These are phyloP conservation scores for Colletes latitarsis DNA, from an alignment of 1,140 invertebrate genomes.

Conservation along the genomic window DNA sequence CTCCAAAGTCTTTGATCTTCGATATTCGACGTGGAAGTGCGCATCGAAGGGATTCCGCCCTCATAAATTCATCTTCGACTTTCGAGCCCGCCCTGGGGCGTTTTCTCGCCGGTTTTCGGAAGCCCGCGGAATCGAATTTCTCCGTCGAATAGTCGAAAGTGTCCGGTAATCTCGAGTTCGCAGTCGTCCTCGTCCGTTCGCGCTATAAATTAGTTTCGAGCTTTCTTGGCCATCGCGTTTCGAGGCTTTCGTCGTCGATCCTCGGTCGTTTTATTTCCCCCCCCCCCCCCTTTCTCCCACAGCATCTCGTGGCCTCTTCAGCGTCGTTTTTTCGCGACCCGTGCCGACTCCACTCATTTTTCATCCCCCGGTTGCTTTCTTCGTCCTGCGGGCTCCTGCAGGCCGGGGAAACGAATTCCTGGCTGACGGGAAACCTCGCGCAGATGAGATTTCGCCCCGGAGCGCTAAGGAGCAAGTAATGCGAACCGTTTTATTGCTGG, in stretches of 20 bases:
- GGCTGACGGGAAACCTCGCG: background rate
- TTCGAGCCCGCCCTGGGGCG: too few relatives aligned
- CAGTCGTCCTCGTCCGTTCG: background rate
- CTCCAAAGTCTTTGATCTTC: too few relatives aligned
- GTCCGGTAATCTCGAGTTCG: too few relatives aligned
- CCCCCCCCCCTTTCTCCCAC: too few relatives aligned
- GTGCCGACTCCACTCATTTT: constrained; percentile 8
- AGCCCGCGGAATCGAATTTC: too few relatives aligned
- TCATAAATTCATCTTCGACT: too few relatives aligned
- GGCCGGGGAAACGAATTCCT: constrained; percentile 4
- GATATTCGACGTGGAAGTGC: too few relatives aligned
- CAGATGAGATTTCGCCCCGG: constrained; percentile 13
- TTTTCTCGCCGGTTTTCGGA: too few relatives aligned
- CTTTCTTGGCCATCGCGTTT: background rate
- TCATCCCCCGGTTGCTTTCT: constrained; percentile 9
- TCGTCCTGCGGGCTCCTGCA: background rate
- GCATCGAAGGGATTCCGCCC: too few relatives aligned
- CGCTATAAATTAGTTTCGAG: constrained; percentile 60
- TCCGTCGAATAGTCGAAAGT: too few relatives aligned
- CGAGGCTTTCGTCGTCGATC: background rate
- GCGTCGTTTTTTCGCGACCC: constrained; percentile 27
- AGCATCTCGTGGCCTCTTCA: background rate
- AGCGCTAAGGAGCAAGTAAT: background rate
- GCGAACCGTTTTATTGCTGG: constrained; percentile 2
- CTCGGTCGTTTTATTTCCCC: too few relatives aligned